These are phyloP conservation scores for Crossocerus cetratus DNA, from an alignment of 2,888 invertebrate genomes.

Conservation along the genomic window DNA sequence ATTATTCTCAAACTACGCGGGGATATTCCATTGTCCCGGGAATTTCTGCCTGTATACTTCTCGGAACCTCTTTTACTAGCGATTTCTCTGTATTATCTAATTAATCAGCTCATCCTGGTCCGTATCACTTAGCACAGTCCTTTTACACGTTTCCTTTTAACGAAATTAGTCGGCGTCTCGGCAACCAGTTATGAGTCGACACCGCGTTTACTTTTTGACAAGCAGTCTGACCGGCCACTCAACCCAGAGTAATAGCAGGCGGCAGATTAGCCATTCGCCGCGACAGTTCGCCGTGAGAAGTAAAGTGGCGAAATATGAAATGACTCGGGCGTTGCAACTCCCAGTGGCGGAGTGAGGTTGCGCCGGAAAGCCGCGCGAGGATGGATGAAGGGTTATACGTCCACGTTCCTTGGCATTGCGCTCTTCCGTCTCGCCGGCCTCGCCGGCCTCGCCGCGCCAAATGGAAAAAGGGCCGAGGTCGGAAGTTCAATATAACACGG, in stretches of 20 bases:
- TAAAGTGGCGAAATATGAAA: constrained; percentile 14
- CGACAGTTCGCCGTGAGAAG: neutral
- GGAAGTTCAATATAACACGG: constrained; percentile 1
- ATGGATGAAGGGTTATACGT: constrained; percentile 5
- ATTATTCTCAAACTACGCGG: constrained; percentile 60
- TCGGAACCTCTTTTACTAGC: constrained; percentile 11
- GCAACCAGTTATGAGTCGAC: too few relatives aligned
- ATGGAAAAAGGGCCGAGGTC: constrained; percentile 1
- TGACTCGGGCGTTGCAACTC: neutral
- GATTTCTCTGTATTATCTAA: neutral
- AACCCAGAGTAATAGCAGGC: constrained; percentile 5
- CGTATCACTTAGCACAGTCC: neutral
- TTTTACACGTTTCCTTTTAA: too few relatives aligned
- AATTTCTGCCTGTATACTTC: constrained; percentile 52
- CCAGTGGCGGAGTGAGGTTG: neutral
- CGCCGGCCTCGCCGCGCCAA: neutral
- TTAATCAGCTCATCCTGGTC: neutral
- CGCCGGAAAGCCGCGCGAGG: neutral
- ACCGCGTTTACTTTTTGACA: too few relatives aligned
- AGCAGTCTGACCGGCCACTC: neutral
- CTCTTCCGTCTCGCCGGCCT: constrained; percentile 5
- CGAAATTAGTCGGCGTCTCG: too few relatives aligned
- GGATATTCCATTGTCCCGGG: constrained; percentile 52
- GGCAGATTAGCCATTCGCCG: neutral
- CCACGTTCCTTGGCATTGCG: neutral